Evolutionary conservation across 1,140 invertebrate genomes (phyloP).

Genomic region (Zaprionus taronus): DNA sequence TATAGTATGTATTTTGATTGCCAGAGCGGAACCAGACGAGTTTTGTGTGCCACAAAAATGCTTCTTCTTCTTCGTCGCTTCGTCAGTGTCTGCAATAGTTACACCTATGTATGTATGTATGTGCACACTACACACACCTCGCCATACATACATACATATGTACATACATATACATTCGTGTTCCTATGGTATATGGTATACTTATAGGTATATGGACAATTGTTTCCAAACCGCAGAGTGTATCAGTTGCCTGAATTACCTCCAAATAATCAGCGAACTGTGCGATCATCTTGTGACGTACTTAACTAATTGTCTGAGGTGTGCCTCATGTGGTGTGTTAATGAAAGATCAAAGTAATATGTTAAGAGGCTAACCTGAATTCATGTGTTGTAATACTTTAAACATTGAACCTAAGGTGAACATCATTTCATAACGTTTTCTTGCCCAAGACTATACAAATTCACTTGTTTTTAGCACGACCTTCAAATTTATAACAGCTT

Average conservation of each 20-base stretch:
- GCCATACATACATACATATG: not conserved
- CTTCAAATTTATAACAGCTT: not conserved
- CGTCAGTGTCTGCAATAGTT: conserved; percentile 64
- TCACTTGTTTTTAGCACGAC: not conserved
- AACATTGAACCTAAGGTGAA: conserved; percentile 3
- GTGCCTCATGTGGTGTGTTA: not conserved
- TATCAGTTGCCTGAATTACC: conserved; percentile 14
- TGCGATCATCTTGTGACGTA: conserved; percentile 12
- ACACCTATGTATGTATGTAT: not conserved
- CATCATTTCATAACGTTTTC: not conserved
- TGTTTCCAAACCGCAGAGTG: conserved; percentile 5
- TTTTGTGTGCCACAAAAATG: conserved; percentile 65
- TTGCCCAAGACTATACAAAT: not conserved
- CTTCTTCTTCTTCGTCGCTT: conserved; percentile 40
- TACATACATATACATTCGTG: not conserved
- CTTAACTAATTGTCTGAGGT: not conserved
- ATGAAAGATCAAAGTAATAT: not conserved
- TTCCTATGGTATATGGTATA: not conserved
- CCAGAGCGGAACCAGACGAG: conserved; percentile 73
- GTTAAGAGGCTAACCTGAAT: not conserved
- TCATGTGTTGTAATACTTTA: not conserved
- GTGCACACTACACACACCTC: not conserved
- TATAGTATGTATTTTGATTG: conserved; percentile 64
- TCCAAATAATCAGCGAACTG: conserved; percentile 12
- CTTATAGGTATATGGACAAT: not conserved